A percentile compares a stretch with the other conserved stretches of the same genome.
Conservation (phyloP, 2,888 invertebrate genomes). For the Erebia epiphron region DNA sequence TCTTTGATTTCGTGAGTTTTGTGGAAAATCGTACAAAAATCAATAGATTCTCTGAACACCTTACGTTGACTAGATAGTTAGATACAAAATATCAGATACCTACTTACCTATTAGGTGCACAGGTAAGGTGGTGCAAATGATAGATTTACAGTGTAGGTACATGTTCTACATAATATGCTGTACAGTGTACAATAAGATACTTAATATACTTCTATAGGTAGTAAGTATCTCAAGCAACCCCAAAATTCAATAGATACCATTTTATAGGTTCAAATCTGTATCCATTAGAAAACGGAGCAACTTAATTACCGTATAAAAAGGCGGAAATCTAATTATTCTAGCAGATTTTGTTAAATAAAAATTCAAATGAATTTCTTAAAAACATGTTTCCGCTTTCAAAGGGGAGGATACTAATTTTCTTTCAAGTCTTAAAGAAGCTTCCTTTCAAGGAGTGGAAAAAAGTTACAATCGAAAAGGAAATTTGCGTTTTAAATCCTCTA, state of each 20-base stretch:
- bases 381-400: constrained; percentile 75
- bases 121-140: no score
- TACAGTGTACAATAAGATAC: no score
- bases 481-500: constrained; percentile 84
- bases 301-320: constrained; percentile 25
- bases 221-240: background rate
- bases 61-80: no score
- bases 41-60: background rate
- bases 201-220: no score
- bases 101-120: no score
- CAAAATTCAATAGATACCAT: background rate
- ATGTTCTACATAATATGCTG: no score
- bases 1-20: constrained; percentile 3
- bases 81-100: no score
- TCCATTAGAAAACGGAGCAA: constrained; percentile 15
- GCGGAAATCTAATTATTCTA: constrained; percentile 56
- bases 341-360: constrained; percentile 65
- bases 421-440: constrained; percentile 79
- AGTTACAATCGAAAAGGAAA: constrained; percentile 83
- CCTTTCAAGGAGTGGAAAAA: constrained; percentile 81
- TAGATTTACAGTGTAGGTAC: no score
- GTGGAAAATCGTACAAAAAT: background rate
- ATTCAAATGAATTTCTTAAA: constrained; percentile 74
- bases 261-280: background rate
- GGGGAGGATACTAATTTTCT: constrained; percentile 81